Conservation (phyloP, 2,113 vertebrate species). For the Castor canadensis region DNA sequence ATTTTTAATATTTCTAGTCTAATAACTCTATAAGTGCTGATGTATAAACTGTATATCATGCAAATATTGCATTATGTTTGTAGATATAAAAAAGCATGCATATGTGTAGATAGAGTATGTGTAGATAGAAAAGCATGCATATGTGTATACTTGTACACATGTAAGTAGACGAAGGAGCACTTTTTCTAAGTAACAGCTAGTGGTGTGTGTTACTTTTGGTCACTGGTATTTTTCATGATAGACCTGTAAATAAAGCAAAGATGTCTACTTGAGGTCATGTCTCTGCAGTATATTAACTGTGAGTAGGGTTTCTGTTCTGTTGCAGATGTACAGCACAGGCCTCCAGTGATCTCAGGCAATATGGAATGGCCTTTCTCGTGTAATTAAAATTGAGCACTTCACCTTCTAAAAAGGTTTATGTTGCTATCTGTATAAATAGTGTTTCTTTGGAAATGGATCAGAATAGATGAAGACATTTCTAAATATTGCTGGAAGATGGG, state of each 20-base stretch:
- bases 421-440: background rate
- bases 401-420: background rate
- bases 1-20: background rate
- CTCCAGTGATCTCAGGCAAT: background rate
- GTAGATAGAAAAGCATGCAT: background rate
- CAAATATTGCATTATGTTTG: background rate
- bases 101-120: background rate
- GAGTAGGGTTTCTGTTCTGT: background rate
- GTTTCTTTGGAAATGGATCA: background rate
- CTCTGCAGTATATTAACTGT: background rate
- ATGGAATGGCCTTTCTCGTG: background rate
- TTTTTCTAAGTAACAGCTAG: background rate
- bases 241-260: background rate
- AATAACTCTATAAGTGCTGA: background rate
- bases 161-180: background rate
- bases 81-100: background rate
- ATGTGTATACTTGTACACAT: background rate
- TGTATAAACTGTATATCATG: background rate
- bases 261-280: background rate
- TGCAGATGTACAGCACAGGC: background rate
- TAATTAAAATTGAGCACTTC: conserved; percentile 1
- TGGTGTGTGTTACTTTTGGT: background rate
- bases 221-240: background rate
- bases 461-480: background rate
- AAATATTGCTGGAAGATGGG: background rate